Percentiles rank a stretch among this genome's conserved stretches.
Conservation (phyloP, 2,797 vertebrate species). For the Columba guinea region DNA sequence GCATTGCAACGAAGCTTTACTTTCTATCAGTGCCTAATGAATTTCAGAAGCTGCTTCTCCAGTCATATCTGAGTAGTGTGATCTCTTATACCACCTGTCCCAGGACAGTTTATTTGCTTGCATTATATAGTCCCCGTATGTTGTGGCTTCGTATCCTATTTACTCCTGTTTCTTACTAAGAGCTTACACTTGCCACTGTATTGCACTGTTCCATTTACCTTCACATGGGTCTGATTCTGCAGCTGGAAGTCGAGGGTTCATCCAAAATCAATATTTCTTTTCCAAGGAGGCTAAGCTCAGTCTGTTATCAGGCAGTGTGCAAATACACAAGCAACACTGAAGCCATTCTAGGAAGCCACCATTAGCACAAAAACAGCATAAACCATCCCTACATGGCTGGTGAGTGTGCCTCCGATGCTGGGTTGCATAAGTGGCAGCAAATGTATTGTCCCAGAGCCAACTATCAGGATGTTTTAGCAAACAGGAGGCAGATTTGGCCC, state of each 20-base stretch:
- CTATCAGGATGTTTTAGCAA: neutral
- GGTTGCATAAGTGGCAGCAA: neutral
- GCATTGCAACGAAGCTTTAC: constrained; percentile 15
- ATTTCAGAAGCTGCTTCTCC: constrained; percentile 36
- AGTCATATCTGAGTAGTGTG: neutral
- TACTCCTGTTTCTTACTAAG: neutral
- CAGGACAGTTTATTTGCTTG: neutral
- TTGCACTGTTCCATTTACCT: neutral
- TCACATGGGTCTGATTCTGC: neutral
- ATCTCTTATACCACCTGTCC: neutral
- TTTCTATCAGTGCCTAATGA: constrained; percentile 47
- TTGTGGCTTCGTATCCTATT: neutral
- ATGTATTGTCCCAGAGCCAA: neutral
- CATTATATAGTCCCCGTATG: neutral
- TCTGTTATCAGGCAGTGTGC: neutral
- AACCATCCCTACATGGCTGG: accelerated
- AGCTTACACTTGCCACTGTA: neutral
- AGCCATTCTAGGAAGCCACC: neutral
- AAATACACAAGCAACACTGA: neutral
- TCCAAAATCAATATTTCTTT: neutral
- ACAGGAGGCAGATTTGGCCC: neutral
- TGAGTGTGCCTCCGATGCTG: accelerated
- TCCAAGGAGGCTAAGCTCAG: neutral
- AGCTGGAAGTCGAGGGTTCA: neutral
- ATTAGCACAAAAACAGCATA: neutral